These are phyloP conservation scores for Diorhabda carinulata DNA, from an alignment of 1,140 invertebrate species.

Conservation along the genomic window DNA sequence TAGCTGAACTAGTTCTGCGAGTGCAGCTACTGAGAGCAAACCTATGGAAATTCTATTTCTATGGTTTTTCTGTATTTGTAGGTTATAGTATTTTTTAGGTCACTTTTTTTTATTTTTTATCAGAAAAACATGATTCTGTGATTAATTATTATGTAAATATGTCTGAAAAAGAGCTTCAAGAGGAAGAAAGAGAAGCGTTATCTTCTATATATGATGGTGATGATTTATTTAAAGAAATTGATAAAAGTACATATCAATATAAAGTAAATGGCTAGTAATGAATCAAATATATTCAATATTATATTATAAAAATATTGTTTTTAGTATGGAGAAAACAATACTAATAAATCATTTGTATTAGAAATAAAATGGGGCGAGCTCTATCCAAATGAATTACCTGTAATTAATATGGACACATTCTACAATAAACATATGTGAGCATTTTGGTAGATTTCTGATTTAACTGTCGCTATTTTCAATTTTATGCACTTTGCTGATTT, in stretches of 20 bases:
- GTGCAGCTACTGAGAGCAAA: no score
- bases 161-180: slow-evolving; percentile 65
- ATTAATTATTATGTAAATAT: slow-evolving; percentile 44
- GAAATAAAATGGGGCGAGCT: slow-evolving; percentile 81
- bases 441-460: neutral
- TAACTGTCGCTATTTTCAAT: neutral
- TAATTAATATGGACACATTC: slow-evolving; percentile 84
- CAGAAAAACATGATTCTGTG: neutral
- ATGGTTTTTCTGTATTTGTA: no score
- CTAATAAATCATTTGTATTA: slow-evolving; percentile 76
- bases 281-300: neutral
- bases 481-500: neutral
- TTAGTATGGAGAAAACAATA: slow-evolving; percentile 80
- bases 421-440: slow-evolving; percentile 92
- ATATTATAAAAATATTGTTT: slow-evolving; percentile 37
- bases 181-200: slow-evolving; percentile 87
- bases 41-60: no score
- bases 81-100: no score
- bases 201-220: slow-evolving; percentile 94
- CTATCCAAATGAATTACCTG: slow-evolving; percentile 80
- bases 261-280: slow-evolving; percentile 69
- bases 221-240: slow-evolving; percentile 76
- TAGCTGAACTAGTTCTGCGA: no score
- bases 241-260: slow-evolving; percentile 78
- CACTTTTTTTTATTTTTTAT: neutral